phyloP scores from a whole-genome alignment of 1,140 invertebrate genomes.

The Aphis gossypii region DNA sequence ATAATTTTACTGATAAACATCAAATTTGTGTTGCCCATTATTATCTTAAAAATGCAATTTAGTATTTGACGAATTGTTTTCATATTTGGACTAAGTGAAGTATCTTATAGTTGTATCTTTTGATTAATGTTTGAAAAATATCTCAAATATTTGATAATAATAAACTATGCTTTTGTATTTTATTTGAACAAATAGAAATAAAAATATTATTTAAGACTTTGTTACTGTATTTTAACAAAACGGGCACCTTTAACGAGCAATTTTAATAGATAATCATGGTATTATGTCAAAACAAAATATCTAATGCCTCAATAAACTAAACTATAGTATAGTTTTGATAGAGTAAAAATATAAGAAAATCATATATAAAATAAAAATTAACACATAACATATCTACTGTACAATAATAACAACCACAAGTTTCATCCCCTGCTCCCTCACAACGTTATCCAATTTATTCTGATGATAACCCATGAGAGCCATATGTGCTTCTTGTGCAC shows the following conservation, averaged over 20 bases:
- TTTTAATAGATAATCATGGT: no score
- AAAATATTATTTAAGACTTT: not conserved
- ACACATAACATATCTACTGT: not conserved
- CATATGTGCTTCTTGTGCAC: not conserved
- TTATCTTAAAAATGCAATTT: not conserved
- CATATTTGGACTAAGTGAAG: not conserved
- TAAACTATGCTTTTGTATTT: not conserved
- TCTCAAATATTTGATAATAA: not conserved
- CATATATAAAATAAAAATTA: not conserved
- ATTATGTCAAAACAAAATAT: not conserved
- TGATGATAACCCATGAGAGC: not conserved
- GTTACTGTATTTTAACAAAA: not conserved
- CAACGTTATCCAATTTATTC: constrained; percentile 31
- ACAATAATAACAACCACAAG: constrained; percentile 15
- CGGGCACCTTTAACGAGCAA: no score
- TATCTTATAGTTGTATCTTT: not conserved
- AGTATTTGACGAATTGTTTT: not conserved
- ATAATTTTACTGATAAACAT: not conserved
- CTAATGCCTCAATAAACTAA: not conserved
- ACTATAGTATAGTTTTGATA: not conserved
- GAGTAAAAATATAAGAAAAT: not conserved
- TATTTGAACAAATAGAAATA: not conserved
- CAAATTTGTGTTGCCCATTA: not conserved
- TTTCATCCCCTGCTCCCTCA: not conserved
- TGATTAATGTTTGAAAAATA: not conserved